phyloP scores from a whole-genome alignment of 2,888 invertebrate species.

The Endotricha flammealis region DNA sequence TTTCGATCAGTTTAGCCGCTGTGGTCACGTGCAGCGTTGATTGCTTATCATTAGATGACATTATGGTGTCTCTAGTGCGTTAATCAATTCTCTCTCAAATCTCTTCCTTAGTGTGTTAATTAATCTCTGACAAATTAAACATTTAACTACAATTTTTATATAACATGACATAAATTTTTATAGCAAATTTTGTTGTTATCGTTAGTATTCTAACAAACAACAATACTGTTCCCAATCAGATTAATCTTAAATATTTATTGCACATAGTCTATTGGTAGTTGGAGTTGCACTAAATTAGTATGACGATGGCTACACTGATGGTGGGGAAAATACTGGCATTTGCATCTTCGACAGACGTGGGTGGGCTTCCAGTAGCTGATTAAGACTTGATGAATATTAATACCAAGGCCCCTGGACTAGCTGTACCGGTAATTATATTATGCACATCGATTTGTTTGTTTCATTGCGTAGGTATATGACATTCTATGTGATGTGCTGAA shows the following conservation, averaged over 20 bases:
- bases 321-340: slow-evolving; percentile 63
- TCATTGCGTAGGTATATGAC: slow-evolving; percentile 4
- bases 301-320: slow-evolving; percentile 69
- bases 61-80: too few species aligned
- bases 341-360: slow-evolving; percentile 55
- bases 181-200: too few species aligned
- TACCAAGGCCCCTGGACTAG: slow-evolving; percentile 25
- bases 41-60: too few species aligned
- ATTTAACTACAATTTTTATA: too few species aligned
- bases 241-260: slow-evolving; percentile 78
- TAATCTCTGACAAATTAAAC: too few species aligned
- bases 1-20: too few species aligned
- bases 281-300: slow-evolving; percentile 68
- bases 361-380: slow-evolving; percentile 64
- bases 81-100: too few species aligned
- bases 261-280: slow-evolving; percentile 65
- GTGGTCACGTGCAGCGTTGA: too few species aligned
- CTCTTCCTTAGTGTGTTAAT: too few species aligned
- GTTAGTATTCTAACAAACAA: slow-evolving; percentile 70
- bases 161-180: too few species aligned
- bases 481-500: background rate
- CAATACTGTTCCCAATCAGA: slow-evolving; percentile 65
- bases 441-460: slow-evolving; percentile 12
- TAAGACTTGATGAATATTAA: slow-evolving; percentile 71
- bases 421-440: slow-evolving; percentile 21